Conservation (phyloP, 2,888 invertebrate species). For the Norana najaformis region DNA sequence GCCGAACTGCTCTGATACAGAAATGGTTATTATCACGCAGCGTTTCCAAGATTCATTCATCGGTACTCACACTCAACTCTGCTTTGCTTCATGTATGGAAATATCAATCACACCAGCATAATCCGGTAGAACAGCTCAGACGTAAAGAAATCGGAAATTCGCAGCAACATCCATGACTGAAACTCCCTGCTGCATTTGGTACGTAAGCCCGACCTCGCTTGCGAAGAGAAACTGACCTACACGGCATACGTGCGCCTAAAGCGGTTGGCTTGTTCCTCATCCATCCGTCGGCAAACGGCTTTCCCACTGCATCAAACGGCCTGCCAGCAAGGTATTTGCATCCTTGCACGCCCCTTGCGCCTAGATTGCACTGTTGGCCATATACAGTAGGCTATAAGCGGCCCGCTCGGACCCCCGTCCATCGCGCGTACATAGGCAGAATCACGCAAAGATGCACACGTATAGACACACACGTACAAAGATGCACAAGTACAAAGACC, state of each 20-base stretch:
- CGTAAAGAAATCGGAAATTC: background rate
- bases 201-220: background rate
- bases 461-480: background rate
- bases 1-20: background rate
- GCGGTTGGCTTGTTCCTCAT: background rate
- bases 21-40: background rate
- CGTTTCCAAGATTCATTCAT: background rate
- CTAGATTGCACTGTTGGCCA: background rate
- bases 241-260: background rate
- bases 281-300: background rate
- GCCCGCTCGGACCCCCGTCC: background rate
- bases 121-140: background rate
- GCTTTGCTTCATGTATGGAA: background rate
- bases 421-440: too few species aligned
- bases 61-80: background rate
- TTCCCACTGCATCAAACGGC: background rate
- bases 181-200: background rate
- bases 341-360: background rate
- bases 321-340: slow-evolving; percentile 5
- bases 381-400: background rate
- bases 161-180: background rate
- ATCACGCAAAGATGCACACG: background rate
- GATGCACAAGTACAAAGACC: too few species aligned
- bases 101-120: background rate
- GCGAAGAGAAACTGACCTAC: background rate